Evolutionary conservation across 2,113 vertebrate species (phyloP).

Genomic region (Ciconia boyciana): DNA sequence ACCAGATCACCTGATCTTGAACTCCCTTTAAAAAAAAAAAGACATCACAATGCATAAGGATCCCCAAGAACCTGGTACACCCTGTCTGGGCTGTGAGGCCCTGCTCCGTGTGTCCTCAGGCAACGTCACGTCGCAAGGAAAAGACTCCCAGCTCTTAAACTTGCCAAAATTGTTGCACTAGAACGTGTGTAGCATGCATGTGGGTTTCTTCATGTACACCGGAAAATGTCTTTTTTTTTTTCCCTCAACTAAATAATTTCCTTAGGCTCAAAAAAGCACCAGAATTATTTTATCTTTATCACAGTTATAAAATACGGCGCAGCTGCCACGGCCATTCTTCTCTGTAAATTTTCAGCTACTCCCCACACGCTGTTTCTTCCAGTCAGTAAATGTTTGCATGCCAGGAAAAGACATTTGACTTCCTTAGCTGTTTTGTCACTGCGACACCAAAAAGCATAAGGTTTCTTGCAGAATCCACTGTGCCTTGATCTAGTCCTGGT

Average conservation of each 20-base stretch:
- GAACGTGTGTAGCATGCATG: fast-evolving
- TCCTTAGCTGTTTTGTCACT: not conserved
- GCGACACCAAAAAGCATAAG: not conserved
- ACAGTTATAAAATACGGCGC: not conserved
- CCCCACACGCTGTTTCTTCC: not conserved
- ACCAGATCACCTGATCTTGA: not conserved
- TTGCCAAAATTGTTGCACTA: not conserved
- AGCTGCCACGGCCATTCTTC: not conserved
- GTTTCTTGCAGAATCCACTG: not conserved
- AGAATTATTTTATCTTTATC: not conserved
- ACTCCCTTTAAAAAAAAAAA: not conserved
- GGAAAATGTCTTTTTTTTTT: not conserved
- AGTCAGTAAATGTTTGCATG: not conserved
- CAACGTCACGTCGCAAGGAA: fast-evolving
- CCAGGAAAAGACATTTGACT: not conserved
- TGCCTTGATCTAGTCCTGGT: not conserved
- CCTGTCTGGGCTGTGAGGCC: fast-evolving
- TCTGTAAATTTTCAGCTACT: not conserved
- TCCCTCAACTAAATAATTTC: not conserved
- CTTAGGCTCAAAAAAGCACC: not conserved
- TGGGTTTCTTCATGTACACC: not conserved
- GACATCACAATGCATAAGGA: not conserved
- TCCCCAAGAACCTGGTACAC: not conserved
- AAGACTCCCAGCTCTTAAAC: not conserved
- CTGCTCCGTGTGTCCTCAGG: fast-evolving